phyloP scores from a whole-genome alignment of 2,888 invertebrate species.

The Pristionchus mayeri region DNA sequence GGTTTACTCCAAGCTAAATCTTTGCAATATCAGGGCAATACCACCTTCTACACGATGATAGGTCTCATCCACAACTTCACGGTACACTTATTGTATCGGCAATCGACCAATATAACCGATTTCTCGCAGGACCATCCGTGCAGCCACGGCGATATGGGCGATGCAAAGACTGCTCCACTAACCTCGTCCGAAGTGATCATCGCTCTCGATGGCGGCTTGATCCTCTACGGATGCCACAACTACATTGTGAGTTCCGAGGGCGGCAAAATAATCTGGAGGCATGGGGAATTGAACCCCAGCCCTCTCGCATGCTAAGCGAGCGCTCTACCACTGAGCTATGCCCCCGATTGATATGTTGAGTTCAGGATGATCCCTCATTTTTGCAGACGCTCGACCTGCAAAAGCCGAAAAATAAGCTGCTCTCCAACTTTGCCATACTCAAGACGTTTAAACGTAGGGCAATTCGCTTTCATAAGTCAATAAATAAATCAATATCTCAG shows the following conservation, averaged over 20 bases:
- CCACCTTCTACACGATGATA: not conserved
- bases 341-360: not conserved
- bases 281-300: constrained; percentile 47
- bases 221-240: constrained; percentile 34
- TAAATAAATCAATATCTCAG: not conserved
- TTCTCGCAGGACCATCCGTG: not conserved
- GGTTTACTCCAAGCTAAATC: not conserved
- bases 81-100: not conserved
- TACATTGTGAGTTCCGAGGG: not conserved
- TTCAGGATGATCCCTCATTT: not conserved
- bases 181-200: constrained; percentile 35
- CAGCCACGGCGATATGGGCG: not conserved
- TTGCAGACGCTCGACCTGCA: constrained; percentile 36
- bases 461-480: not conserved
- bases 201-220: not conserved
- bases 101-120: not conserved
- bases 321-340: constrained; percentile 47
- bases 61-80: not conserved
- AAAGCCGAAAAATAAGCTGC: constrained; percentile 14
- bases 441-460: not conserved
- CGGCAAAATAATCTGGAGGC: constrained; percentile 16
- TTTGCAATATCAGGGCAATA: not conserved
- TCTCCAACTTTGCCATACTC: constrained; percentile 32
- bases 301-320: constrained; percentile 48
- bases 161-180: not conserved